A percentile compares a stretch with the other conserved stretches of the same genome.
Evolutionary conservation across 2,797 vertebrate genomes (phyloP).

Genomic region (Catostomus latipinnis): DNA sequence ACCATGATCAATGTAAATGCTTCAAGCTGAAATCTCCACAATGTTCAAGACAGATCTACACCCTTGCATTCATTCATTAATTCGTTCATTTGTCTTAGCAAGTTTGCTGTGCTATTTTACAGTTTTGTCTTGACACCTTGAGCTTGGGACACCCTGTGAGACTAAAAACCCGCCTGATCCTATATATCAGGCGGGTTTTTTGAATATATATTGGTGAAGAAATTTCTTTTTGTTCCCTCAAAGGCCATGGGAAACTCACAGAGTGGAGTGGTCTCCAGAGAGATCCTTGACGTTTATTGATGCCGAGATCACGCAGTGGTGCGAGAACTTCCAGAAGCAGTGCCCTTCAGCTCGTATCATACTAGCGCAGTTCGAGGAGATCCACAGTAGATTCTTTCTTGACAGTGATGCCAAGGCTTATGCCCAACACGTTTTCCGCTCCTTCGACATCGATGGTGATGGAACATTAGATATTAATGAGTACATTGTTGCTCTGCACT

Average conservation of each 20-base stretch:
- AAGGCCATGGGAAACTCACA: conserved; percentile 76
- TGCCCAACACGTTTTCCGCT: conserved; percentile 79
- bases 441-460: conserved; percentile 80
- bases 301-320: conserved; percentile 78
- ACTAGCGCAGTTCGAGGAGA: conserved; percentile 73
- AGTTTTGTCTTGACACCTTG: not conserved
- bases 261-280: conserved; percentile 76
- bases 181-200: too few species aligned
- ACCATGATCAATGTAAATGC: too few species aligned
- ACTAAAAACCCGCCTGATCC: not conserved
- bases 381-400: conserved; percentile 80
- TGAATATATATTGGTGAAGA: not conserved
- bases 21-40: too few species aligned
- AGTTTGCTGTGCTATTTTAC: not conserved
- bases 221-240: not conserved
- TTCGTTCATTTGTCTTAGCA: too few species aligned
- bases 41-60: too few species aligned
- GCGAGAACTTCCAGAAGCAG: conserved; percentile 79
- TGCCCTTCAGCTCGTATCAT: conserved; percentile 77
- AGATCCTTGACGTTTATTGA: conserved; percentile 79
- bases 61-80: not conserved
- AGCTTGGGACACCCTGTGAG: not conserved
- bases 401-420: conserved; percentile 77
- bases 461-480: conserved; percentile 83
- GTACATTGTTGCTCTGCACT: conserved; percentile 81